Base-by-base conservation (phyloP, 2,888 invertebrate species). In the Ceraclea dissimilis region DNA sequence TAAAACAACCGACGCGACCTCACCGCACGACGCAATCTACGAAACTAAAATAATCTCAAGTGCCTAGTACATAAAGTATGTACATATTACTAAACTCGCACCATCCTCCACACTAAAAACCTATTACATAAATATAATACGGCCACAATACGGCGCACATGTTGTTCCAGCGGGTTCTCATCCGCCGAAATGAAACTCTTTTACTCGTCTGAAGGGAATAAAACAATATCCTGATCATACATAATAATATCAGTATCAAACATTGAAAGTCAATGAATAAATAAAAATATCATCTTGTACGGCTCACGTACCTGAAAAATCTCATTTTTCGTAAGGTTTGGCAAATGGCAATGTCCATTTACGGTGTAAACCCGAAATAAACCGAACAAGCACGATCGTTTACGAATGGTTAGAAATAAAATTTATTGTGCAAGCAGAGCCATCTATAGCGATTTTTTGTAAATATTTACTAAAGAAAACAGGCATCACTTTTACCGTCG, bases 261-360 rank as follows among this genome's bases (percentile, higher is more conserved):
- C 31, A 31, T 31, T 31, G 11, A 8, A 8, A 6, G 31, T 8
- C 31, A 31, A 31, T 31, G 31, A 31, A 31, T 8, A 8, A 11
- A 31, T 11, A 31, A 31, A n/a, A n/a, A n/a, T n/a, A n/a, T n/a
- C n/a, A n/a, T n/a, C n/a, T n/a, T n/a, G n/a, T n/a, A n/a, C n/a
- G n/a, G n/a, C n/a, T n/a, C n/a, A n/a, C n/a, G n/a, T n/a, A n/a
- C n/a, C n/a, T n/a, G n/a, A n/a, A n/a, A n/a, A n/a, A n/a, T n/a
- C n/a, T n/a, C n/a, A n/a, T n/a, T n/a, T n/a, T n/a, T n/a, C n/a
- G n/a, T n/a, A n/a, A n/a, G n/a, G n/a, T 44, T 17, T 44, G 44
- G 6, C 4, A 49, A 43, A 22, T 54, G 49, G 51, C 54, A 51
- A 58, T 54, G 44, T 31, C 58, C 58, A 58, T 58, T 43, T 58